Evolutionary conservation across 2,888 invertebrate species (phyloP).

Genomic region (Plutella xylostella): DNA sequence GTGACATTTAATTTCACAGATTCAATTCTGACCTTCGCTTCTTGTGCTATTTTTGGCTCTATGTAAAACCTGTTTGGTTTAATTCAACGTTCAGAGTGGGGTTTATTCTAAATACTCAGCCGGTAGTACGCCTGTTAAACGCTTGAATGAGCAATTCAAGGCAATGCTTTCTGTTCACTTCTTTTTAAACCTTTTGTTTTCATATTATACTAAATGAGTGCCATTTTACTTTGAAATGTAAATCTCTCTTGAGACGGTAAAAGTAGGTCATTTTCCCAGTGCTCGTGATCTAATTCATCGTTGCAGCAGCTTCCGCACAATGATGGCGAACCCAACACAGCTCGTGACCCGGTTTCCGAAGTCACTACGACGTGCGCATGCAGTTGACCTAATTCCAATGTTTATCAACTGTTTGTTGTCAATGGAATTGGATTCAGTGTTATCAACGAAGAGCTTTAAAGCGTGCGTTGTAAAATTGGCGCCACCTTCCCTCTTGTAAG

Average conservation of each 20-base stretch:
- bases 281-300: conserved; percentile 36
- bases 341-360: conserved; percentile 42
- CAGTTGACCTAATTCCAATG: conserved; percentile 42
- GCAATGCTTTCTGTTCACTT: not conserved
- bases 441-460: no score
- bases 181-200: not conserved
- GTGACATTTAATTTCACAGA: not conserved
- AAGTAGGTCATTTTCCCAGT: conserved; percentile 6
- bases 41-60: conserved; percentile 56
- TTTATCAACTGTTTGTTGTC: conserved; percentile 28
- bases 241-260: no score
- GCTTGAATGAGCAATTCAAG: conserved; percentile 17
- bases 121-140: conserved; percentile 24
- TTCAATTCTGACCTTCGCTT: conserved; percentile 25
- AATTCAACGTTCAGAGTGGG: conserved; percentile 58
- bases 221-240: no score
- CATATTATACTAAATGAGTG: no score
- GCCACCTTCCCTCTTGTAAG: no score
- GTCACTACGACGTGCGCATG: conserved; percentile 32
- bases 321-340: conserved; percentile 41
- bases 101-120: conserved; percentile 41
- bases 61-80: conserved; percentile 42
- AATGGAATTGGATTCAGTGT: no score
- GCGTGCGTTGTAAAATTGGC: no score
- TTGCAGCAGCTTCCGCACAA: conserved; percentile 19